Conservation (phyloP, 1,140 invertebrate genomes). For the Pseudomyrmex cubaensis region DNA sequence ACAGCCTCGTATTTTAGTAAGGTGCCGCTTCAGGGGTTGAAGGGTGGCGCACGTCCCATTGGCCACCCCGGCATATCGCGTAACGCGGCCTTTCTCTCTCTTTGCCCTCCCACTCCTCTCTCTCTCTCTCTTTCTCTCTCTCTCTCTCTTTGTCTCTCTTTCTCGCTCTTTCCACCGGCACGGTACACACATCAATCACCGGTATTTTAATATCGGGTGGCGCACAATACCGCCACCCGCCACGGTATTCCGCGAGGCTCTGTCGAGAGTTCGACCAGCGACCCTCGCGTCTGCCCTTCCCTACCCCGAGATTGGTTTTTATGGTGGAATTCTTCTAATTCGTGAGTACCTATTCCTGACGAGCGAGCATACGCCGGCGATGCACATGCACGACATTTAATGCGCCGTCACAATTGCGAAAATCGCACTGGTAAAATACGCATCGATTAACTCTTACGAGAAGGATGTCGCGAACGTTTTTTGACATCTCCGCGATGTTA, state of each 20-base stretch:
- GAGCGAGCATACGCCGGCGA: constrained; percentile 27
- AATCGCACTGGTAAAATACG: constrained; percentile 65
- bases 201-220: constrained; percentile 85
- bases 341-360: constrained; percentile 66
- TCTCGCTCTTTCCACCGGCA: constrained; percentile 73
- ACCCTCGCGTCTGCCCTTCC: constrained; percentile 1
- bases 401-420: constrained; percentile 69
- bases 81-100: constrained; percentile 27
- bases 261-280: constrained; percentile 56
- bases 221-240: constrained; percentile 81
- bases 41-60: constrained; percentile 68
- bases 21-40: constrained; percentile 65
- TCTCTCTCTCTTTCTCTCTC: constrained; percentile 2
- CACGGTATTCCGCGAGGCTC: constrained; percentile 68
- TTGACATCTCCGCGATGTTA: constrained; percentile 43
- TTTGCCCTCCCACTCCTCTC: constrained; percentile 53
- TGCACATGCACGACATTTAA: constrained; percentile 44
- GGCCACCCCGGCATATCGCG: constrained; percentile 52
- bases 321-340: constrained; percentile 83
- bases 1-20: constrained; percentile 82
- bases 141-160: constrained; percentile 10
- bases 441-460: constrained; percentile 62
- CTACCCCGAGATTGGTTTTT: constrained; percentile 75
- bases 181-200: constrained; percentile 85
- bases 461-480: constrained; percentile 55